Base-by-base conservation (phyloP, 2,888 invertebrate genomes). In the Eudasyphora cyanicolor region DNA sequence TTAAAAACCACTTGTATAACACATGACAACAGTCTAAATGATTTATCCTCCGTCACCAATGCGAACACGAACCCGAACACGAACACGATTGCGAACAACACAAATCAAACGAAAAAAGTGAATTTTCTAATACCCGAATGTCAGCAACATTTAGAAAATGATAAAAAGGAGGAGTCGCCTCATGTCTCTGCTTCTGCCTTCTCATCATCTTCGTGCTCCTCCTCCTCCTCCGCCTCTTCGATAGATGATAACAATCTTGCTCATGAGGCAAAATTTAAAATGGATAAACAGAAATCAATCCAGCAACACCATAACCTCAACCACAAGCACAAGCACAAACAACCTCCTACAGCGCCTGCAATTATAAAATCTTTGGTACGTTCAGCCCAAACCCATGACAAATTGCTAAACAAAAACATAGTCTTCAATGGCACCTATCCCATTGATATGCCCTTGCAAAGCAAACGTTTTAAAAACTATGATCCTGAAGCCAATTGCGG, bases 391-490 rank as follows among this genome's bases (percentile, higher is more conserved):
- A 86, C 87, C 3, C n/a, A 35, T n/a, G n/a, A n/a, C 12, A 67
- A 67, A n/a, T 76, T 78, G 32, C 45, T 79, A n/a, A 82, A 86
- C 60, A 90, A 90, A 82, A 88, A 89, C 70, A 93, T 97, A 64
- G 94, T 97, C 83, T 97, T 96, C 91, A 96, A 96, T 87, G 97
- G 97, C 74, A 97, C 97, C 2, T 97, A 94, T 93, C 97, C 97
- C 4, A 97, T 97, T 86, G 97, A 97, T 90, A 94, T 94, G 88
- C 97, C 97, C 32, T 83, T 92, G 12, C 90, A 91, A 38, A 88
- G 87, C 62, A 87, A 87, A 21, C n/a, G n/a, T n/a, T 85, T 87
- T 80, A 74, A 86, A 71, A 87, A 86, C 27, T 90, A 90, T 60
- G 90, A 91, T 84, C 87, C 90, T 1, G 90, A 91, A 69, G 88